phyloP scores from a whole-genome alignment of 2,888 invertebrate genomes.

The Amiota minor region DNA sequence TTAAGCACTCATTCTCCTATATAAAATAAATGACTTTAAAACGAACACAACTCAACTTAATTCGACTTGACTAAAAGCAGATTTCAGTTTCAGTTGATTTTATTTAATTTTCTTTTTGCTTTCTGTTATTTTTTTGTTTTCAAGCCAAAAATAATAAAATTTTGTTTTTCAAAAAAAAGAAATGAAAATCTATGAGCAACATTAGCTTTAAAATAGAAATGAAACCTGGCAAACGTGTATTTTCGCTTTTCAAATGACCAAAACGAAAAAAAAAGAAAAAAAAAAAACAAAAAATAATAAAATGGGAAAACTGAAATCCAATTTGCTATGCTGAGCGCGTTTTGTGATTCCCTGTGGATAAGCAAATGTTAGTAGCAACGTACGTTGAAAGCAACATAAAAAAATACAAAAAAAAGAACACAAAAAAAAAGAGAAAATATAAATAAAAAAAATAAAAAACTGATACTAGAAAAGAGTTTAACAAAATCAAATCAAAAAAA shows the following conservation, averaged over 20 bases:
- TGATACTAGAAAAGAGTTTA: slow-evolving; percentile 26
- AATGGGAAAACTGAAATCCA: slow-evolving; percentile 25
- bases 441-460: slow-evolving; percentile 32
- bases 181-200: slow-evolving; percentile 46
- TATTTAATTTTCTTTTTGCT: no score
- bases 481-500: neutral
- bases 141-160: no score
- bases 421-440: slow-evolving; percentile 26
- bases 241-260: slow-evolving; percentile 50
- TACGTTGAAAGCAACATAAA: slow-evolving; percentile 18
- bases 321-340: slow-evolving; percentile 27
- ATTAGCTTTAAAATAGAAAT: slow-evolving; percentile 49
- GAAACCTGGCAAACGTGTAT: slow-evolving; percentile 57
- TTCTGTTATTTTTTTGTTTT: no score
- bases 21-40: slow-evolving; percentile 2
- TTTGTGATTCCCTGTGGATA: slow-evolving; percentile 14
- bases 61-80: no score
- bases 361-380: slow-evolving; percentile 9
- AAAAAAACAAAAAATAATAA: slow-evolving; percentile 2
- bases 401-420: slow-evolving; percentile 42
- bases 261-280: slow-evolving; percentile 13
- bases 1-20: no score
- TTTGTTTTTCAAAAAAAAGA: slow-evolving; percentile 44
- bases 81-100: no score
- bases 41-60: neutral